Evolutionary conservation across 2,888 invertebrate genomes (phyloP), one percentile per base, ranked within the genome.

Genomic region (Melieria omissa): DNA sequence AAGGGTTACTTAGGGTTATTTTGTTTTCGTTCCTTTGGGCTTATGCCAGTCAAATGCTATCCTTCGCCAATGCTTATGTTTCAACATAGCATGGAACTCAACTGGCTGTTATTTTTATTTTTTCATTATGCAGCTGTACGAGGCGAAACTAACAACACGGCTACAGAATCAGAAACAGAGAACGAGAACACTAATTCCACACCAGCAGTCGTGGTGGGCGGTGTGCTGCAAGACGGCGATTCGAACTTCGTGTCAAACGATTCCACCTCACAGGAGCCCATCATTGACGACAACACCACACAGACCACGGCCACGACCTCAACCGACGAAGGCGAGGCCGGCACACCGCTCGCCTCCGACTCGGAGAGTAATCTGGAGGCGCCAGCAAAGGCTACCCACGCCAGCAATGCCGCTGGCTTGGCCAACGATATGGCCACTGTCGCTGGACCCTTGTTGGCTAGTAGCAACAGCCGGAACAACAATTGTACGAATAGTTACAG

Each of bases 331-430:
- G 78, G 77, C 41, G 79, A 79, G 66, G 75, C 65, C 14, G 77
- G 78, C 70, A 84, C 83, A 74, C 83, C 83, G 64, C 74, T 82
- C 47, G 83, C 82, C 68, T 91, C 91, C 64, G 94, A 95, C 84
- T 85, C 84, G 44, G 94, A 95, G 86, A 94, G 94, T 84, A 94
- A 94, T 86, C 90, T 92, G 77, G 94, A 93, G 84, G 91, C 60
- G 52, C 67, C 67, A 14, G 60, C 60, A 67, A 67, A 75, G 63
- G 72, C 73, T 75, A 76, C 75, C 12, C 67, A 60, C 45, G 61
- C 49, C 47, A 41, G 49, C 29, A 58, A 67, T 60, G 29, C 29
- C 5, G 8, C 12, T 52, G 52, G 52, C 14, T 52, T 52, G 9
- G 9, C 52, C 6, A 29, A 29, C 29, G 52, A 14, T 8, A 52